Evolutionary conservation across 2,888 invertebrate species (phyloP), one percentile per base, ranked within the genome.

Genomic region (Choristoneura rosaceana): DNA sequence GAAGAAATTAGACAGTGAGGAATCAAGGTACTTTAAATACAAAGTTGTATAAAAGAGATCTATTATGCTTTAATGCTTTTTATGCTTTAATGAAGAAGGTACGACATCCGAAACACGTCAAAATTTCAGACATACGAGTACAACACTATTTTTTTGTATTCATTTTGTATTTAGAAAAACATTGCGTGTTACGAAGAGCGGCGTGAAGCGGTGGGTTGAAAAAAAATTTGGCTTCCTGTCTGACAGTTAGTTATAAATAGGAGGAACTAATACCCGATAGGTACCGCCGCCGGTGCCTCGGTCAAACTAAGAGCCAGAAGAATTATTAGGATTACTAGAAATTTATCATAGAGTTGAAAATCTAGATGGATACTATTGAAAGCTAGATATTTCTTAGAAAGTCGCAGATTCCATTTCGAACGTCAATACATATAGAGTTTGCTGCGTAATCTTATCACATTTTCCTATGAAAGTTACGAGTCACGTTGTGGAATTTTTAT

Each of bases 401-500:
- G 3, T 17, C 15, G 15, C 52, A 15, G 52, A 52, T 52, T 52
- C 50, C 50, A 52, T 52, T 52, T 52, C 17, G 10, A 9, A 9
- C 17, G 8, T 17, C 17, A 59, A 33, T 58, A n/a, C n/a, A n/a
- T n/a, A 12, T 25, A 14, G 12, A 12, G 14, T 25, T 14, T 5
- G 33, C 10, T 17, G 10, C 12, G 14, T 59, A 34, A 69, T 69
- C 62, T 38, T 64, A 70, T 64, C 64, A 43, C 43, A 34, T 9
- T 8, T 52, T 17, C 17, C 17, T 52, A 14, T 0, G 12, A 47
- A 59, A 47, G 38, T 25, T 50, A 70, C 63, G 25, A 64, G 41
- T 50, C 64, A 65, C n/a, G 38, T 43, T 33, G 45, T 33, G 38
- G 38, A 58, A 47, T 58, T 59, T 69, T 64, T 55, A 45, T 64